Conservation (phyloP, 2,888 invertebrate genomes). For the Campopleginae sp. region DNA sequence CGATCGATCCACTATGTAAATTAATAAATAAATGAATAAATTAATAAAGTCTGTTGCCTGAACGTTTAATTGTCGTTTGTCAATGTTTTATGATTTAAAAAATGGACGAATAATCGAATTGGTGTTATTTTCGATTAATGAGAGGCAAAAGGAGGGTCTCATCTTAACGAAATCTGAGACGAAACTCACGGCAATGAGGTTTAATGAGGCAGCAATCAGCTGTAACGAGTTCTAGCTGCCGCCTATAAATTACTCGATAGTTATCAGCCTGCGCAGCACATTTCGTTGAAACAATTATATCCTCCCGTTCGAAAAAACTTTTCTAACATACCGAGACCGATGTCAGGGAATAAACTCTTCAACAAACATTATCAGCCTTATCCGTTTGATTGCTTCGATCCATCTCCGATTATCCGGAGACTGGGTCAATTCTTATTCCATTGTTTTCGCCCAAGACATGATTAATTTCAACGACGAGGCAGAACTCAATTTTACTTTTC, state of each 20-base stretch:
- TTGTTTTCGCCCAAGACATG: neutral
- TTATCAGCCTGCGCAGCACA: conserved; percentile 14
- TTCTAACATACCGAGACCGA: neutral
- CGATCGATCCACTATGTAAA: too few relatives aligned
- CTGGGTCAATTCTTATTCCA: neutral
- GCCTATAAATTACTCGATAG: conserved; percentile 11
- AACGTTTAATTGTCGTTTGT: neutral
- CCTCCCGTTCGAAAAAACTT: neutral
- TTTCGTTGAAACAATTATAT: conserved; percentile 25
- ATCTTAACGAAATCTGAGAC: conserved; percentile 43
- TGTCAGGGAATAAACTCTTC: neutral
- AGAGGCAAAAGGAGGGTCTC: conserved; percentile 16
- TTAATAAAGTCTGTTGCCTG: neutral
- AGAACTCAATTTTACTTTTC: neutral
- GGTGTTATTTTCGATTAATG: conserved; percentile 45
- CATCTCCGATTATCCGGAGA: conserved; percentile 1
- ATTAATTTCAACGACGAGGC: neutral
- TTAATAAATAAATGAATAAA: too few relatives aligned
- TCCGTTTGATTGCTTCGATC: neutral
- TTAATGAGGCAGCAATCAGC: conserved; percentile 60
- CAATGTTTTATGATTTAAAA: neutral
- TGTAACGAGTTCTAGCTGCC: conserved; percentile 50
- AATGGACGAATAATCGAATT: neutral
- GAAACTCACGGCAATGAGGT: conserved; percentile 25
- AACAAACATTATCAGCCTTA: neutral